Conservation (phyloP, 2,888 invertebrate species). For the Proisotoma minuta region DNA sequence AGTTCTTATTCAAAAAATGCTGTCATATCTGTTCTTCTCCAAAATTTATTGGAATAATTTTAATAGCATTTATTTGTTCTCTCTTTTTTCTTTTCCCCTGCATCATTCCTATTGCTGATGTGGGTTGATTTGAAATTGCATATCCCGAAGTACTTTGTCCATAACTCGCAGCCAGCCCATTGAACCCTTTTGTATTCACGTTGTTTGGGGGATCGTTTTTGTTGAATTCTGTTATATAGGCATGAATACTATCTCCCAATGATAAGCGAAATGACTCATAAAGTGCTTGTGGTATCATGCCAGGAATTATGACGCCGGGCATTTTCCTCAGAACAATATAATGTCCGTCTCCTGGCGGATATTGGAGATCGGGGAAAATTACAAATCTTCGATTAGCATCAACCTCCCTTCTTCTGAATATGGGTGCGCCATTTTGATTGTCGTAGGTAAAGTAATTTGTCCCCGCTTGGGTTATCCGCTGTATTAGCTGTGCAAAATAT, state of each 20-base stretch:
- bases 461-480: conserved; percentile 13
- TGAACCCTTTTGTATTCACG: neutral
- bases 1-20: too few species aligned
- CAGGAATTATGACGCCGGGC: conserved; percentile 14
- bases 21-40: too few species aligned
- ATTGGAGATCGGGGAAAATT: conserved; percentile 23
- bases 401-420: conserved; percentile 18
- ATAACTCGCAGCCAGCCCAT: neutral
- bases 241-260: conserved; percentile 13
- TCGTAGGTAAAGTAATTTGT: conserved; percentile 13
- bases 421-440: conserved; percentile 16
- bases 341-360: conserved; percentile 28
- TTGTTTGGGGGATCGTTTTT: neutral
- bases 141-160: neutral
- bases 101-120: neutral
- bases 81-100: neutral
- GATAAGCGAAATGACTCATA: conserved; percentile 21
- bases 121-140: neutral
- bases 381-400: conserved; percentile 24
- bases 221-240: conserved; percentile 3
- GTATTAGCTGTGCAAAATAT: too few species aligned
- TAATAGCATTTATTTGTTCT: too few species aligned
- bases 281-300: conserved; percentile 10
- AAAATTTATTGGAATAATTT: too few species aligned
- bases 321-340: conserved; percentile 26